These are phyloP conservation scores for Danio jaintianensis DNA, from an alignment of 2,797 vertebrate genomes.

Conservation along the genomic window DNA sequence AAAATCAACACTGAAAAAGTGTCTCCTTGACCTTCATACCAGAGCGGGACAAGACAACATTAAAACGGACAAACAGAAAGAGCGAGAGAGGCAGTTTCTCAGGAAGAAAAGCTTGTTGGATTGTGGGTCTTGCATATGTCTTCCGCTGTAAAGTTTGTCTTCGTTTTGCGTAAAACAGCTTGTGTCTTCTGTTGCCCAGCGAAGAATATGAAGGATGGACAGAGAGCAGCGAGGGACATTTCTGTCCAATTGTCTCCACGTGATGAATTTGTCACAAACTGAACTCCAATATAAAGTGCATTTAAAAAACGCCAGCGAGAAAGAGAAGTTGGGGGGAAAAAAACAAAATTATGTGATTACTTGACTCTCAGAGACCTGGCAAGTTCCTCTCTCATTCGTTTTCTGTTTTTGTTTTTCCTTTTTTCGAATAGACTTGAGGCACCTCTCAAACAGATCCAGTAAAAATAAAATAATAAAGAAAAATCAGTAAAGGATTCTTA, in stretches of 20 bases:
- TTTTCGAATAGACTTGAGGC: conserved; percentile 53
- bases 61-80: conserved; percentile 11
- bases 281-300: conserved; percentile 67
- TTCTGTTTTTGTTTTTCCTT: conserved; percentile 2
- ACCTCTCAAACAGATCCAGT: conserved; percentile 54
- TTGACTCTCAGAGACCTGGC: conserved; percentile 50
- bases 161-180: neutral
- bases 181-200: neutral
- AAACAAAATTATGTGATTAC: conserved; percentile 38
- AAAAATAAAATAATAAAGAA: conserved; percentile 57
- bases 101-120: neutral
- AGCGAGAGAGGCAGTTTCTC: conserved; percentile 3
- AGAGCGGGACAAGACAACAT: conserved; percentile 7
- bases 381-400: conserved; percentile 49
- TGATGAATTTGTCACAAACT: conserved; percentile 54
- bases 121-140: conserved; percentile 31
- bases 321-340: conserved; percentile 18
- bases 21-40: neutral
- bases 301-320: conserved; percentile 60
- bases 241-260: conserved; percentile 36
- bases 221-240: conserved; percentile 44
- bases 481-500: conserved; percentile 79
- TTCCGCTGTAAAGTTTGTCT: neutral
- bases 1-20: conserved; percentile 66
- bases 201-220: neutral